Evolutionary conservation across 2,797 vertebrate species (phyloP), one percentile per base, ranked within the genome.

Genomic region (Coregonus suidteri): DNA sequence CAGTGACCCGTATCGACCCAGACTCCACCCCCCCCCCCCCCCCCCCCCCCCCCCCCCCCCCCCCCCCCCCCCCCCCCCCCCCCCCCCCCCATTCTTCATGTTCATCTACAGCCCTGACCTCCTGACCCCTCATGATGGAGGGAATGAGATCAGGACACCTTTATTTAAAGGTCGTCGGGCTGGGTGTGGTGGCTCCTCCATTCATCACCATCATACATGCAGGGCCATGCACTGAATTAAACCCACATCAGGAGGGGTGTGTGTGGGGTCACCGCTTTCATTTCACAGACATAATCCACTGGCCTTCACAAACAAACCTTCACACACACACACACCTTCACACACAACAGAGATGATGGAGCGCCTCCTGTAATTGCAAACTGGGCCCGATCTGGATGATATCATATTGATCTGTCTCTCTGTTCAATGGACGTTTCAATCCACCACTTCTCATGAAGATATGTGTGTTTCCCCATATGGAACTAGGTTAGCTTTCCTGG

Each of bases 131-230:
- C 52, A 11, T 47, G 41, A 47, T 47, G 41, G 41, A 47, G 41
- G 41, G 9, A 47, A 47, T 47, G 41, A 47, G 41, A 47, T 47
- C 41, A 47, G 41, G 41, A 47, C 41, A 47, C 41, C 41, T 47
- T 47, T 47, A 47, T 47, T 11, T 2, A 47, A 47, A 25, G 41
- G 41, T 47, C 7, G 67, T 71, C 81, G 68, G 79, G 74, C 85
- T 73, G 78, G 81, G 75, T 77, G 11, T 3, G 11, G 47, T 68
- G 71, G 73, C 75, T 76, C 20, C 72, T 35, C 31, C 62, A 71
- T 89, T 88, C 52, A 75, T 90, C 81, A 84, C 76, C 30, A 0
- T 76, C 78, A 74, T 53, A 74, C 82, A 73, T 81, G 80, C 79
- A 75, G 15, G 6, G 3, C 69, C 65, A 82, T 53, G 67, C 74